Percentiles rank a stretch among this genome's conserved stretches.
Conservation (phyloP, 2,113 vertebrate genomes). For the Aegotheles bennettii region DNA sequence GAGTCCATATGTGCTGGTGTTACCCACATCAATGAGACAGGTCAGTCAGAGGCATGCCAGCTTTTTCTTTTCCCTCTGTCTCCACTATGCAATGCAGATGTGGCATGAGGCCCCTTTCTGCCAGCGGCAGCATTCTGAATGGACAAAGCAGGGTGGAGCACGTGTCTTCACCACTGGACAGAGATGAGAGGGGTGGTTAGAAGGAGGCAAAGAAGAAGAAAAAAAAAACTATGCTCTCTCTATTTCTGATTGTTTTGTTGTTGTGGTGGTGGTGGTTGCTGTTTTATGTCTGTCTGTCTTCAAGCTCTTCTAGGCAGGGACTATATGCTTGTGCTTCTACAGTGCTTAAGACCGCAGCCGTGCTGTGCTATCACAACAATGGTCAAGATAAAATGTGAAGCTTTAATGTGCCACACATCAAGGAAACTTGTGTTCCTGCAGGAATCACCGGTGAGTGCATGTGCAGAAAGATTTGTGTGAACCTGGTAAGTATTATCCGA, state of each 20-base stretch:
- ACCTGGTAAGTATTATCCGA: background rate
- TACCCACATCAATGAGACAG: background rate
- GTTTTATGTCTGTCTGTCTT: background rate
- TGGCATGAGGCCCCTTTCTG: background rate
- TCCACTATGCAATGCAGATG: background rate
- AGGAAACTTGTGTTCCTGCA: background rate
- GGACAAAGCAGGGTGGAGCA: conserved; percentile 2
- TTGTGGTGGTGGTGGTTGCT: background rate
- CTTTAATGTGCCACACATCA: background rate
- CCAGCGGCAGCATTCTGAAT: background rate
- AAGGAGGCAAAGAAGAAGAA: background rate
- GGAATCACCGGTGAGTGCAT: background rate
- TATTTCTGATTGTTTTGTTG: background rate
- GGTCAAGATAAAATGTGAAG: background rate
- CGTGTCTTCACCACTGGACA: background rate
- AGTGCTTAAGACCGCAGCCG: background rate
- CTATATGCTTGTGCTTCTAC: background rate
- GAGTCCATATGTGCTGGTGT: background rate
- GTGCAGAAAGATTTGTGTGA: background rate
- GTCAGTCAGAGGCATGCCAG: background rate
- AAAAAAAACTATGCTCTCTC: background rate
- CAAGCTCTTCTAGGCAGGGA: background rate
- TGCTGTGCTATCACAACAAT: background rate
- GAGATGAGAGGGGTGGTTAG: background rate
- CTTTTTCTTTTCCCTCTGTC: background rate